Evolutionary conservation across 2,888 invertebrate genomes (phyloP), one percentile per base, ranked within the genome.

Genomic region (Plagiodera versicolora): DNA sequence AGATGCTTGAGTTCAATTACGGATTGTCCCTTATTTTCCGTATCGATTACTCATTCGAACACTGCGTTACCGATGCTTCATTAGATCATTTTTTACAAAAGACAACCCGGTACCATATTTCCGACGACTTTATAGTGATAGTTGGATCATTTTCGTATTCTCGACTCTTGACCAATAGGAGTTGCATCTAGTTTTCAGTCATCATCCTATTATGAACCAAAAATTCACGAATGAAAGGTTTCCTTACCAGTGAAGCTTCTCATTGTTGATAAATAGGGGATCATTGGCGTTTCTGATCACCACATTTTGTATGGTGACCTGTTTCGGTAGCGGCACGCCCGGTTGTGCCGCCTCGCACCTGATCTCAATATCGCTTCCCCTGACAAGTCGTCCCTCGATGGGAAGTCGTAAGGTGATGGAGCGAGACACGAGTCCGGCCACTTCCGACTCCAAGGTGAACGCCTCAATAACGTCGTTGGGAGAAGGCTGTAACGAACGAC

Each of bases 341-440:
- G 77, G 77, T 57, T 77, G 71, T 18, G 73, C 72, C 45, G 77
- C 74, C 56, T 74, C 73, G 72, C 79, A 79, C 45, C 73, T 70
- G 20, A 79, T 67, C 64, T 78, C 76, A 35, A 79, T 66, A 20
- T 67, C 69, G 64, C 72, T 68, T 56, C 67, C 70, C 10, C 67
- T 72, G 58, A 75, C 70, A 58, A 71, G 70, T 63, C 72, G 74
- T 52, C 70, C 71, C 53, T 76, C 77, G 45, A 72, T 71, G 28
- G 65, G 65, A 60, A 75, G 71, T 20, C 71, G 70, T 44, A 78
- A 58, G 20, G 73, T 67, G 52, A 75, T 65, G 9, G 75, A 73
- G 44, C 75, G 71, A 6, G 73, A 69, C 30, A 74, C 70, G 56
- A 77, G 64, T 11, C 76, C 76, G 24, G 61, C 66, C 16, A 60